These are phyloP conservation scores for Urechis unicinctus DNA, from an alignment of 2,888 invertebrate species.

Conservation along the genomic window DNA sequence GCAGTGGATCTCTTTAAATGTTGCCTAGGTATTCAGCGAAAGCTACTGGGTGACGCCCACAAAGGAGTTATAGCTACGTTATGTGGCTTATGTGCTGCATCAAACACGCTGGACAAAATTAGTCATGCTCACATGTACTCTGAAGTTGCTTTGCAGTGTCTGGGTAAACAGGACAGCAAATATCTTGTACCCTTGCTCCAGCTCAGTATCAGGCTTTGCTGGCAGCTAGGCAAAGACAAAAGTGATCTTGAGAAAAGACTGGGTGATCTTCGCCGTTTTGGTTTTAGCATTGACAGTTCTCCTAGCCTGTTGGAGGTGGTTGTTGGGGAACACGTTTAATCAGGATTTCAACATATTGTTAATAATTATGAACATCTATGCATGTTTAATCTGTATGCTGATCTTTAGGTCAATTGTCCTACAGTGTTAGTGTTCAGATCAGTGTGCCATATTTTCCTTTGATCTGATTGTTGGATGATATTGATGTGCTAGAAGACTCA, in stretches of 20 bases:
- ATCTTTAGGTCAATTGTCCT: neutral
- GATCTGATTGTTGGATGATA: no score
- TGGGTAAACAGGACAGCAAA: constrained; percentile 23
- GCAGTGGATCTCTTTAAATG: constrained; percentile 39
- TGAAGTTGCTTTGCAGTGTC: constrained; percentile 34
- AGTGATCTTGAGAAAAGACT: constrained; percentile 34
- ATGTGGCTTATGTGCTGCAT: constrained; percentile 40
- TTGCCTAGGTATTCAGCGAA: constrained; percentile 41
- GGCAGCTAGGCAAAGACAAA: constrained; percentile 46
- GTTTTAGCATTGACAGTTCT: constrained; percentile 7
- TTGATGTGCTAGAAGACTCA: no score
- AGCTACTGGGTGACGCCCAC: constrained; percentile 36
- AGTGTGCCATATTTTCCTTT: no score
- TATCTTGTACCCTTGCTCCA: constrained; percentile 40
- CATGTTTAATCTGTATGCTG: neutral
- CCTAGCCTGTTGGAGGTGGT: constrained; percentile 13
- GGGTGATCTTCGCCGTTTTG: constrained; percentile 18
- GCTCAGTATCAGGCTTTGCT: constrained; percentile 38
- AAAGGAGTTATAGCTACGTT: constrained; percentile 34
- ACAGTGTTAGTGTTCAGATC: no score
- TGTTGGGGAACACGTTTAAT: no score
- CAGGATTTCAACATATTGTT: no score
- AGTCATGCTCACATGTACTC: constrained; percentile 39
- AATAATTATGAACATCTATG: neutral
- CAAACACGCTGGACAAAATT: constrained; percentile 32